phyloP scores from a whole-genome alignment of 2,888 invertebrate genomes.

The Carpatolechia fugitivella region DNA sequence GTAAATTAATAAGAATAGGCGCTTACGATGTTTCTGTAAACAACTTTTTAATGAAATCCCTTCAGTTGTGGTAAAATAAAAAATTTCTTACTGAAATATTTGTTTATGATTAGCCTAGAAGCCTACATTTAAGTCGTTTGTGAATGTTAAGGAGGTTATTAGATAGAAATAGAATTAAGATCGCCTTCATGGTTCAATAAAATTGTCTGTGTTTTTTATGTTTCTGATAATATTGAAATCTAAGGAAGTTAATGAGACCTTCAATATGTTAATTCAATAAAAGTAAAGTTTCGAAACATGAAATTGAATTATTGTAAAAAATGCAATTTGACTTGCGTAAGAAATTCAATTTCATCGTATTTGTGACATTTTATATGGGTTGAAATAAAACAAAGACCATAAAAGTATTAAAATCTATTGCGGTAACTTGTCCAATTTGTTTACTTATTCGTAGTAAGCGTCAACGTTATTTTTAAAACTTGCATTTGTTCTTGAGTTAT shows the following conservation, averaged over 20 bases:
- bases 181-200: too few relatives aligned
- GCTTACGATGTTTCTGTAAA: not conserved
- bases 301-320: not conserved
- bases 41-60: not conserved
- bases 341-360: not conserved
- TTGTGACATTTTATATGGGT: not conserved
- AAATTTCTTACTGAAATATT: not conserved
- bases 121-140: too few relatives aligned
- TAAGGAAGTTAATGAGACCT: too few relatives aligned
- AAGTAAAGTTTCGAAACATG: not conserved
- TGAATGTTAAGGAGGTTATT: too few relatives aligned
- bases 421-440: not conserved
- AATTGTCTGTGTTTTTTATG: too few relatives aligned
- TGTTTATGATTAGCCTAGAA: too few relatives aligned
- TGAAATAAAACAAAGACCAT: slow-evolving; percentile 9
- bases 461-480: not conserved
- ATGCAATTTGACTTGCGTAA: not conserved
- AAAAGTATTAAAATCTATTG: slow-evolving; percentile 6
- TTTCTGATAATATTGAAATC: too few relatives aligned
- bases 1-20: too few relatives aligned
- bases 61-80: not conserved
- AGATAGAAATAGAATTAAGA: too few relatives aligned
- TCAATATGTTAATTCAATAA: not conserved
- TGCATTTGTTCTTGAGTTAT: not conserved
- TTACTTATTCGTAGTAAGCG: not conserved